A percentile compares a stretch with the other conserved stretches of the same genome.
phyloP scores from a whole-genome alignment of 2,113 vertebrate species.

The Myiagra hebetior region DNA sequence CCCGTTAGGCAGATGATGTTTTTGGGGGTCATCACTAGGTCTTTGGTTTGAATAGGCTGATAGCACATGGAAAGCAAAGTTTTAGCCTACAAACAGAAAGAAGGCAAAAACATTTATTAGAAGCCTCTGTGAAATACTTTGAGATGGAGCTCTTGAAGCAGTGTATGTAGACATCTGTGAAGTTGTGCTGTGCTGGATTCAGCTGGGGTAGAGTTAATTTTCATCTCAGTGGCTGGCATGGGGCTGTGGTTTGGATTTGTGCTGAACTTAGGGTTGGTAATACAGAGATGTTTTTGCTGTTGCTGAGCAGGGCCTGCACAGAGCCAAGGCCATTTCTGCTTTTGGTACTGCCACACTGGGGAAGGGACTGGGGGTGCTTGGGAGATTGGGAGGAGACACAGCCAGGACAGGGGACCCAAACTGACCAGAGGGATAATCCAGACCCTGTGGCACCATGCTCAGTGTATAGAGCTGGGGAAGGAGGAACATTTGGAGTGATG shows the following conservation, averaged over 20 bases:
- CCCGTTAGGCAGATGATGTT: neutral
- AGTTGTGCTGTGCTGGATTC: neutral
- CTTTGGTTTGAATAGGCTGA: neutral
- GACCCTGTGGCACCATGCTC: neutral
- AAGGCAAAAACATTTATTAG: neutral
- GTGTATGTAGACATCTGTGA: neutral
- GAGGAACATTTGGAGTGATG: neutral
- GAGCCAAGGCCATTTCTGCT: neutral
- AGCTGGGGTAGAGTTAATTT: neutral
- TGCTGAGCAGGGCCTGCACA: neutral
- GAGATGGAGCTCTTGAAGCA: neutral
- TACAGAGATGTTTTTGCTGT: neutral
- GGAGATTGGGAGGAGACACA: neutral
- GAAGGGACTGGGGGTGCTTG: neutral
- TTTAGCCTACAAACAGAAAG: neutral
- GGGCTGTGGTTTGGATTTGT: neutral
- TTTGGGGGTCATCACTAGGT: neutral
- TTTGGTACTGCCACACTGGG: neutral
- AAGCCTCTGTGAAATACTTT: neutral
- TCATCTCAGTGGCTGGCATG: rapidly evolving
- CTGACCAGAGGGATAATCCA: neutral
- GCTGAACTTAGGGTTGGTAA: neutral
- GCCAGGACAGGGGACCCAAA: neutral
- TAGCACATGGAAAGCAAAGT: neutral
- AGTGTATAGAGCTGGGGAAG: neutral